Evolutionary conservation across 1,140 invertebrate genomes (phyloP).

Genomic region (Cydia strobilella): DNA sequence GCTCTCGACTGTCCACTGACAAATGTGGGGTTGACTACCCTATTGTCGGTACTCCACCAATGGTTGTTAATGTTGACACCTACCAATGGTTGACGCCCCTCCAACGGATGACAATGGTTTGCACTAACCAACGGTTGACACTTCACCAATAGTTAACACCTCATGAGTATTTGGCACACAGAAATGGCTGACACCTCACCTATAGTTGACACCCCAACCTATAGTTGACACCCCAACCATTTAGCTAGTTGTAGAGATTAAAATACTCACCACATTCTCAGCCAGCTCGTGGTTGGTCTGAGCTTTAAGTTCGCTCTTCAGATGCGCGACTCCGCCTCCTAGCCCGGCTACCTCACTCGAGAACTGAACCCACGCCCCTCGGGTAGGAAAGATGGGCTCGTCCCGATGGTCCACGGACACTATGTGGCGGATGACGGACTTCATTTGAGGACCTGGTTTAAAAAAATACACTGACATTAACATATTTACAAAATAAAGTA

Average conservation of each 20-base stretch:
- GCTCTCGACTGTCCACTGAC: slow-evolving; percentile 56
- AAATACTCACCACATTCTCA: slow-evolving; percentile 86
- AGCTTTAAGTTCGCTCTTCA: slow-evolving; percentile 90
- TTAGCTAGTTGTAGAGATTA: too few species aligned
- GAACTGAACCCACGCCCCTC: slow-evolving; percentile 85
- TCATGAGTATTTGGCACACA: too few species aligned
- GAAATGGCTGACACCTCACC: too few species aligned
- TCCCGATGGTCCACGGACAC: slow-evolving; percentile 89
- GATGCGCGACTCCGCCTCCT: slow-evolving; percentile 92
- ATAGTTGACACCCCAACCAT: neutral
- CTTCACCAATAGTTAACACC: too few species aligned
- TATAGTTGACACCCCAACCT: too few species aligned
- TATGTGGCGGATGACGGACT: slow-evolving; percentile 90
- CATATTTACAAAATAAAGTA: too few species aligned
- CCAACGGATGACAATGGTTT: too few species aligned
- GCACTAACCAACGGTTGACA: too few species aligned
- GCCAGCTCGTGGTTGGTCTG: slow-evolving; percentile 88
- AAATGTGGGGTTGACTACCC: too few species aligned
- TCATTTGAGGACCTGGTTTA: slow-evolving; percentile 87
- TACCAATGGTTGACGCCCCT: too few species aligned
- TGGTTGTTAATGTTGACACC: too few species aligned
- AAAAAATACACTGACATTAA: neutral
- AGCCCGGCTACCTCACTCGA: slow-evolving; percentile 90
- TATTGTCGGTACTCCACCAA: too few species aligned
- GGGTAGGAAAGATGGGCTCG: slow-evolving; percentile 87